These are phyloP conservation scores for Larimichthys polyactis DNA, from an alignment of 2,113 vertebrate genomes.

Conservation along the genomic window DNA sequence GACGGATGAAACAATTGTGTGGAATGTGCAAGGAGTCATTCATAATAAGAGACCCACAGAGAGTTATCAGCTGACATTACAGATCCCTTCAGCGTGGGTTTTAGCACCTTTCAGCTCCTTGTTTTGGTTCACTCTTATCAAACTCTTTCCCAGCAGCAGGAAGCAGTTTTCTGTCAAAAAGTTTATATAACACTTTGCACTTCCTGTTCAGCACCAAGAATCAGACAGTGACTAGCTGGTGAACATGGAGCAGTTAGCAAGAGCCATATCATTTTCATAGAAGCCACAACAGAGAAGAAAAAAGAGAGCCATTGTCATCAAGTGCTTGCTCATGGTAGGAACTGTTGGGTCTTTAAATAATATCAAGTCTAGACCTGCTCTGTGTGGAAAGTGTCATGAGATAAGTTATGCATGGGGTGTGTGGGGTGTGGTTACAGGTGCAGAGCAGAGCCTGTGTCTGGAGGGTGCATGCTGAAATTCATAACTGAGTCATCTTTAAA, in stretches of 20 bases:
- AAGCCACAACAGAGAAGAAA: not conserved
- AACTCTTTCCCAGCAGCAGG: not conserved
- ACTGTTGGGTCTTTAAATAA: too few species aligned
- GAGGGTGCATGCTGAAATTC: not conserved
- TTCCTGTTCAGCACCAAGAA: not conserved
- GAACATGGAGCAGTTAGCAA: not conserved
- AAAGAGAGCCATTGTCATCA: too few species aligned
- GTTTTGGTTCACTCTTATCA: not conserved
- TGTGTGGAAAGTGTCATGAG: too few species aligned
- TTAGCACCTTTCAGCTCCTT: not conserved
- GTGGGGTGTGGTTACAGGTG: not conserved
- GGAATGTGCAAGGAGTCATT: not conserved
- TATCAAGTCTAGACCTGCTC: too few species aligned
- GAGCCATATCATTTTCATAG: not conserved
- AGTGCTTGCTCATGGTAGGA: too few species aligned
- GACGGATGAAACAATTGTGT: not conserved
- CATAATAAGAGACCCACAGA: not conserved
- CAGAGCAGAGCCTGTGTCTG: too few species aligned
- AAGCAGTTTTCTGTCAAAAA: not conserved
- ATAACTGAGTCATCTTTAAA: not conserved
- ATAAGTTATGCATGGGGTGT: not conserved
- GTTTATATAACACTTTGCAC: too few species aligned
- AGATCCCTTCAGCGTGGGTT: not conserved
- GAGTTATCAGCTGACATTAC: not conserved
- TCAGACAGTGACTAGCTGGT: not conserved